These are phyloP conservation scores for Syndactyla subalaris DNA, from an alignment of 2,797 vertebrate species.

Conservation along the genomic window DNA sequence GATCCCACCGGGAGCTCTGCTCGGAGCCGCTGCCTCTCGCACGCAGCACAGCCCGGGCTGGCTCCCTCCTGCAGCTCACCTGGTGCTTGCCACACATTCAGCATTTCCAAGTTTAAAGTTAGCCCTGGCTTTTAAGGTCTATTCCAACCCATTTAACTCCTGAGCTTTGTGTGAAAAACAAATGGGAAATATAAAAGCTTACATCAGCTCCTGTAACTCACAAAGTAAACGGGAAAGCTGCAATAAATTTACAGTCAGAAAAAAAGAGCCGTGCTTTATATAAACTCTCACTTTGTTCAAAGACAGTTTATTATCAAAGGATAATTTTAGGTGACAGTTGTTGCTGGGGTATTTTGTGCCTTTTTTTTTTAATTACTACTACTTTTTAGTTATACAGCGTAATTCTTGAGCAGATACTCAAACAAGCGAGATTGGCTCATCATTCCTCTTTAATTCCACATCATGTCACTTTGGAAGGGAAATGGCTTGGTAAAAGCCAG, in stretches of 20 bases:
- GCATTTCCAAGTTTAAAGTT: neutral
- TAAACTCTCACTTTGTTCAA: neutral
- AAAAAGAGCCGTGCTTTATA: neutral
- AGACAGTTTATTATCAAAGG: neutral
- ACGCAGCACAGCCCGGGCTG: neutral
- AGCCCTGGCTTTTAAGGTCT: slow-evolving; percentile 35
- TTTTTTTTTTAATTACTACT: neutral
- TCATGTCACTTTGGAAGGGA: slow-evolving; percentile 63
- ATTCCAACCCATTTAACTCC: slow-evolving; percentile 42
- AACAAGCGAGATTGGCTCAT: slow-evolving; percentile 47
- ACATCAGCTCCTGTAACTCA: neutral
- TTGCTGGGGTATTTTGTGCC: neutral
- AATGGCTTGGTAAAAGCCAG: slow-evolving; percentile 72
- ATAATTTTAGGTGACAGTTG: neutral
- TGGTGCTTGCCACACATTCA: neutral
- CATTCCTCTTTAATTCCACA: slow-evolving; percentile 56
- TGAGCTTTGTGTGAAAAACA: slow-evolving; percentile 3
- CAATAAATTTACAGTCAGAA: neutral
- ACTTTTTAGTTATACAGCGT: neutral
- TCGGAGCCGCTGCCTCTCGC: neutral
- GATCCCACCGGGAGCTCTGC: neutral
- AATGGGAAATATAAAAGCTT: slow-evolving; percentile 31
- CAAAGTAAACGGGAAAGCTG: neutral
- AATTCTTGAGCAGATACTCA: slow-evolving; percentile 44
- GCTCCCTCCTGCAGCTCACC: neutral